These are phyloP conservation scores for Dryobota labecula DNA, from an alignment of 2,888 invertebrate genomes.

Conservation along the genomic window DNA sequence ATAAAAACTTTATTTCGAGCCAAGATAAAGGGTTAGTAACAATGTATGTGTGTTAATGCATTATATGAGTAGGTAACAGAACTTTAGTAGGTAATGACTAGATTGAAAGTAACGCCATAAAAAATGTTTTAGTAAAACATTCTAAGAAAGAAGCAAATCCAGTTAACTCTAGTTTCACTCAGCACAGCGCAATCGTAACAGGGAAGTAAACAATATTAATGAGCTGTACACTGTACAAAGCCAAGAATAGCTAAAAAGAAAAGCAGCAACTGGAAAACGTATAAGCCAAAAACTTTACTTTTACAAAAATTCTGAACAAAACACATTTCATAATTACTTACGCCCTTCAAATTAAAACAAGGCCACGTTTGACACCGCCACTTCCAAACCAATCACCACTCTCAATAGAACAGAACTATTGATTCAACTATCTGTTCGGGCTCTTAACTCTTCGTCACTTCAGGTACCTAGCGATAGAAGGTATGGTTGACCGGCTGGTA, in stretches of 20 bases:
- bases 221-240: not conserved
- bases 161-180: not conserved
- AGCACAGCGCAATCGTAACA: not conserved
- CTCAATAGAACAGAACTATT: not conserved
- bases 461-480: not conserved
- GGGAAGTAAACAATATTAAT: not conserved
- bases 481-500: not conserved
- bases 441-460: not conserved
- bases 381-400: not conserved
- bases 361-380: not conserved
- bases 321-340: not conserved
- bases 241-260: not conserved
- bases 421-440: not conserved
- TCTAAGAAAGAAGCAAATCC: not conserved
- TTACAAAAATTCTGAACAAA: not conserved
- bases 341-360: not conserved
- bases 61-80: too few species aligned
- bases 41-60: too few species aligned
- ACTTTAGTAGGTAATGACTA: too few species aligned
- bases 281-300: not conserved
- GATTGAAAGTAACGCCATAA: too few species aligned
- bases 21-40: too few species aligned
- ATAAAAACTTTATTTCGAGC: too few species aligned
- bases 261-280: not conserved
- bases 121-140: too few species aligned